Base-by-base conservation (phyloP, 2,113 vertebrate species). In the Petaurus breviceps region DNA sequence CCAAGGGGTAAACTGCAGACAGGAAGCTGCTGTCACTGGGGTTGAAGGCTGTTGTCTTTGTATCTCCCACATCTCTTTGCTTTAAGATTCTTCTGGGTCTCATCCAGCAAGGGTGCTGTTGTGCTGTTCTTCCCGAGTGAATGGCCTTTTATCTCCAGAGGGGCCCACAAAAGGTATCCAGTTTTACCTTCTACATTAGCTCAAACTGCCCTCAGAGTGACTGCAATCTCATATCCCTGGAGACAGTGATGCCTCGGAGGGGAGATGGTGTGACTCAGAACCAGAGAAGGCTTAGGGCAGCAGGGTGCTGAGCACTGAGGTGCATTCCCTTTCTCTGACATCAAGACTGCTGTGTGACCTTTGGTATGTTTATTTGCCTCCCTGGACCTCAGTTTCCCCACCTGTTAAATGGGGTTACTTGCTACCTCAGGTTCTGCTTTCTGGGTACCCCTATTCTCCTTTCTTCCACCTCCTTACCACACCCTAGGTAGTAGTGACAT, bases 371-470 rank as follows among this genome's bases (percentile, higher is more conserved):
- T 28, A 0, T 0, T 31, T 24, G 28, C 31, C 10, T 93, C 47
- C 89, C 46, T 23, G 91, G 91, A 54, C 61, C 43, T 52, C 26
- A 19, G 23, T 93, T 89, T 95, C 90, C 93, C 93, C 89, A 43
- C 93, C 3, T 91, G 93, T 93, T 91, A 92, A 94, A 93, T 0
- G 91, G 91, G 96, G 90, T 57, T 93, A 95, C 57, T 68, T 96
- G 94, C 98, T 98, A 98, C 97, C 98, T 98, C 98, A 98, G 95
- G 91, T 94, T 94, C 12, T 91, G 43, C 93, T 97, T 95, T 96
- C 92, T 92, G 96, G 94, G 94, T 95, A 92, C 50, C 49, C 43
- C 47, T 84, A n/a, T 43, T 84, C 7, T 23, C n/a, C 19, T 84
- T 43, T 84, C n/a, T 23, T 43, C n/a, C 68, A 84, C n/a, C n/a